These are phyloP conservation scores for Lagopus muta DNA, from an alignment of 2,113 vertebrate genomes.

Conservation along the genomic window DNA sequence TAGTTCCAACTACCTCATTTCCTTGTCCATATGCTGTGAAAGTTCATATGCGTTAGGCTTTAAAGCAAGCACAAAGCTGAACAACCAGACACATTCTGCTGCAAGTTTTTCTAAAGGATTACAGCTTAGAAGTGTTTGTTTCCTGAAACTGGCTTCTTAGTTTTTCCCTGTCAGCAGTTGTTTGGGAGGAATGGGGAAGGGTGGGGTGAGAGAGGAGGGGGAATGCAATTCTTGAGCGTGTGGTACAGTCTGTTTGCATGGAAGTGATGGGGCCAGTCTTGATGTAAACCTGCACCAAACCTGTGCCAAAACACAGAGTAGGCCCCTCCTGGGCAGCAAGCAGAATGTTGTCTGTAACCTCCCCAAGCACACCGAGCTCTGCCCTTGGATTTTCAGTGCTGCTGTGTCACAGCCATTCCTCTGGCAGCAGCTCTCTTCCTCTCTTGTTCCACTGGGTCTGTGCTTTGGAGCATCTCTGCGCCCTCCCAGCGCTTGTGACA, in stretches of 20 bases:
- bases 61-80: constrained; percentile 15
- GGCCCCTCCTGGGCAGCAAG: background rate
- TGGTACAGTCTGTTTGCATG: background rate
- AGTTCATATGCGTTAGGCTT: background rate
- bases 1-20: background rate
- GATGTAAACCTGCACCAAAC: background rate
- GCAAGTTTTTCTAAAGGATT: constrained; percentile 9
- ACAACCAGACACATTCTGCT: constrained; percentile 1
- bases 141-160: constrained; percentile 13
- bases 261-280: background rate
- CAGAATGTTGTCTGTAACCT: too few species aligned
- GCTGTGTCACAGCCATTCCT: background rate
- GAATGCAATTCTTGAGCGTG: background rate
- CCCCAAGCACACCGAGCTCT: background rate
- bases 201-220: background rate
- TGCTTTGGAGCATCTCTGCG: background rate
- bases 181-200: background rate
- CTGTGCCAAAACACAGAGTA: background rate
- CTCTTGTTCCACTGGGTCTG: background rate
- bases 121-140: background rate
- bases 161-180: background rate
- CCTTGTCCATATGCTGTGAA: background rate
- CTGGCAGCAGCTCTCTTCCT: background rate
- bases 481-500: background rate
- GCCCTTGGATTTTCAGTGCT: background rate